Evolutionary conservation across 2,113 vertebrate species (phyloP).

Genomic region (Vicugna pacos): DNA sequence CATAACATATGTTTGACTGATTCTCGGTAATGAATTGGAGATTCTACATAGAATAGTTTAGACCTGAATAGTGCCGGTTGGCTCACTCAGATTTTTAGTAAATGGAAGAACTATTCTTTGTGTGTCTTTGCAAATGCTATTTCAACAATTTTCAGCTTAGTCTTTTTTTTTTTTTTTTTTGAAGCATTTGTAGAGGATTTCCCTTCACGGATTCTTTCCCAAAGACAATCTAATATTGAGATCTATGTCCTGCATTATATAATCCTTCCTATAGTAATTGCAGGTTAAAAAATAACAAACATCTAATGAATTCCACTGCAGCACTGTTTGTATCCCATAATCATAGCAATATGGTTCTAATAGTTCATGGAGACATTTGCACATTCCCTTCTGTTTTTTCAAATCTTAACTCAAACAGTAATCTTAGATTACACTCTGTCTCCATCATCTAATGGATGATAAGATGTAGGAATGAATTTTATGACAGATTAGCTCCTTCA

Average conservation of each 20-base stretch:
- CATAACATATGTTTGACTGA: background rate
- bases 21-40: background rate
- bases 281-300: background rate
- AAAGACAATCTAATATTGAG: background rate
- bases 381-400: background rate
- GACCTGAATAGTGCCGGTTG: background rate
- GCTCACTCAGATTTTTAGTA: background rate
- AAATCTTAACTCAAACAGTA: constrained; percentile 52
- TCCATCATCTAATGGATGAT: constrained; percentile 57
- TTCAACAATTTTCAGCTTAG: background rate
- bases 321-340: background rate
- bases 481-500: constrained; percentile 34
- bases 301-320: background rate
- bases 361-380: background rate
- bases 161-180: constrained; percentile 25
- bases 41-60: background rate
- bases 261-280: background rate
- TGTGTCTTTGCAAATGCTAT: background rate
- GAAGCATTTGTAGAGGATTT: background rate
- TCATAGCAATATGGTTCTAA: background rate
- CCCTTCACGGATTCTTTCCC: background rate
- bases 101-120: background rate
- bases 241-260: background rate
- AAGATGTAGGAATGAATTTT: background rate
- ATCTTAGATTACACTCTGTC: background rate